phyloP scores from a whole-genome alignment of 2,888 invertebrate species.

The Biston betularia region DNA sequence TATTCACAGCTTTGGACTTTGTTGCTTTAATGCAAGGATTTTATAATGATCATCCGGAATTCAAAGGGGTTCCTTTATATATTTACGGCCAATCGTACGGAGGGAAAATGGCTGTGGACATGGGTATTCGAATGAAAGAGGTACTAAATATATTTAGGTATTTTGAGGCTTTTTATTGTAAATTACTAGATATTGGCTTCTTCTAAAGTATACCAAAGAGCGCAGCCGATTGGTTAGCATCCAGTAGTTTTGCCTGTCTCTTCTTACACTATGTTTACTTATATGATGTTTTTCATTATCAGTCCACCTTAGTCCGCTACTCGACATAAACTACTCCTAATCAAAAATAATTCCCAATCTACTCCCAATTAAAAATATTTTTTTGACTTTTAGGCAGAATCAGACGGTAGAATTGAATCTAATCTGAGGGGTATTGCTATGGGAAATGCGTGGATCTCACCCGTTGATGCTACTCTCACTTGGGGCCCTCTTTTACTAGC shows the following conservation, averaged over 20 bases:
- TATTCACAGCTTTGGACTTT: conserved; percentile 88
- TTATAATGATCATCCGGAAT: conserved; percentile 88
- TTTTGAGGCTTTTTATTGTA: too few species aligned
- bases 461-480: conserved; percentile 92
- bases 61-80: conserved; percentile 91
- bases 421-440: conserved; percentile 92
- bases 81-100: conserved; percentile 97
- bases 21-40: conserved; percentile 90
- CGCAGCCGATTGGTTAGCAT: too few species aligned
- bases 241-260: too few species aligned
- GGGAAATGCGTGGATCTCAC: conserved; percentile 96
- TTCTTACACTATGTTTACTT: too few species aligned
- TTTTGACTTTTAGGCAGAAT: conserved; percentile 83
- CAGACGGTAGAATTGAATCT: conserved; percentile 86
- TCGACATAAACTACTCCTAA: too few species aligned
- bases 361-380: not conserved
- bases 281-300: too few species aligned
- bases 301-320: too few species aligned
- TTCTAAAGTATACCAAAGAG: too few species aligned
- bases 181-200: too few species aligned
- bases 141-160: conserved; percentile 58
- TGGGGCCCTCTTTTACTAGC: conserved; percentile 93
- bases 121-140: conserved; percentile 87
- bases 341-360: too few species aligned
- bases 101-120: conserved; percentile 96